Base-by-base conservation (phyloP, 2,113 vertebrate species). In the Lophotis ruficrista region DNA sequence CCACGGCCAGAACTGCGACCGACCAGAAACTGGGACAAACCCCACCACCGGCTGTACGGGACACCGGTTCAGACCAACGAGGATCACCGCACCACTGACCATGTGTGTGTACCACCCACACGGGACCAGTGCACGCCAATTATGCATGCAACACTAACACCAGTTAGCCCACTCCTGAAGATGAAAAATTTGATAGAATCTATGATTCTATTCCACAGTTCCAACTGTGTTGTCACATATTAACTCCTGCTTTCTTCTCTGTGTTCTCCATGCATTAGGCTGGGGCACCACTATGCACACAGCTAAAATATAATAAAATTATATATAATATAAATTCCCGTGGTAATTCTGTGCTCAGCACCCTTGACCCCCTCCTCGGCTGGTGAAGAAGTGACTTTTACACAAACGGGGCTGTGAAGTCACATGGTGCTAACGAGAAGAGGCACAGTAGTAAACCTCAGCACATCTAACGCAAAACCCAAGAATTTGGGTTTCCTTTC, bases 1-100 rank as follows among this genome's bases (percentile, higher is more conserved):
- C 15, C 17, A 19, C 3, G 1, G 38, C 16, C 18, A 70, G 56
- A 53, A 45, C 13, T 0, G 1, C 37, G 28, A 18, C 23, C 2
- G 1, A 33, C 15, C 12, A 21, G 23, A 13, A 43, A 14, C 17
- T 3, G 27, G 14, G 33, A 47, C 10, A 64, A 71, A 43, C 25
- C 4, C 10, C 37, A 9, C 5, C 28, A 8, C 60, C 53, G 24
- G n/a, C 20, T 18, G 60, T 10, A 35, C 1, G 0, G 58, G 31
- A 50, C 14, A 22, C 9, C 0, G 0, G 24, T 43, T 35, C 19
- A 58, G 10, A 57, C 18, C 43, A 37, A 7, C 7, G 14, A 43
- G 57, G 71, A 41, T 41, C 43, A 23, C 18, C 30, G 13, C 38
- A 35, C 48, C 25, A 25, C 57, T 12, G 71, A 35, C 38, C 24